Percentiles rank a stretch among this genome's conserved stretches.
These are phyloP conservation scores for Fistularia tabacaria DNA, from an alignment of 2,797 vertebrate species.

Conservation along the genomic window DNA sequence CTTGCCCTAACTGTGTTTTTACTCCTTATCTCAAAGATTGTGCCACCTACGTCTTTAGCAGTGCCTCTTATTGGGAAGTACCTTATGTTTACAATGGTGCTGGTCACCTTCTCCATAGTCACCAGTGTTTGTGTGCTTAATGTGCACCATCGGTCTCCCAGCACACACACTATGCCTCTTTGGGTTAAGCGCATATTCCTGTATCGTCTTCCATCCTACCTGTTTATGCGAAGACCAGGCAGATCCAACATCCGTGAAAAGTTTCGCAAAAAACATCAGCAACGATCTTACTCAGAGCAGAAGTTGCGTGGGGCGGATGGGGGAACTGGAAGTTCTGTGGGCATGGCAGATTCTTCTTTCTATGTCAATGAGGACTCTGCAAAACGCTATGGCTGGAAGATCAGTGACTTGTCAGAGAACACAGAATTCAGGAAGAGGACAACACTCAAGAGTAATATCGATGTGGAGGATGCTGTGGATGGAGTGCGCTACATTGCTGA, in stretches of 20 bases:
- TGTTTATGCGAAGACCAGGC: conserved; percentile 76
- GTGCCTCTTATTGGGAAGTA: conserved; percentile 83
- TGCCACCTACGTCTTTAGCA: conserved; percentile 79
- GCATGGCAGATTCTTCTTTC: conserved; percentile 59
- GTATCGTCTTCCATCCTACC: conserved; percentile 66
- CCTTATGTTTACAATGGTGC: conserved; percentile 81
- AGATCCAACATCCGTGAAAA: conserved; percentile 68
- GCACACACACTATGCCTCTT: conserved; percentile 79
- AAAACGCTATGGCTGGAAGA: conserved; percentile 69
- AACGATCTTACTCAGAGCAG: conserved; percentile 59
- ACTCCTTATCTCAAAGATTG: conserved; percentile 82
- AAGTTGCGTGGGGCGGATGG: conserved; percentile 42
- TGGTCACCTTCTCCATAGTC: conserved; percentile 83
- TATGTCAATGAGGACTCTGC: conserved; percentile 74
- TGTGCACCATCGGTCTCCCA: conserved; percentile 78
- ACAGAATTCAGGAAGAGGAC: conserved; percentile 70
- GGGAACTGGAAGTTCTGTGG: conserved; percentile 28
- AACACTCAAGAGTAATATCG: conserved; percentile 67
- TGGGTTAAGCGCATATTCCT: conserved; percentile 79
- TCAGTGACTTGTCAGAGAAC: conserved; percentile 65
- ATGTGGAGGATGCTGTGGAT: conserved; percentile 73
- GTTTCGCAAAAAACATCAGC: conserved; percentile 69
- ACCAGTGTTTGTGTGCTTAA: conserved; percentile 82
- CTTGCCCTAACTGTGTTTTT: conserved; percentile 82
- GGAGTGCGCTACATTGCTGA: conserved; percentile 78